Base-by-base conservation (phyloP, 2,888 invertebrate species). In the Pristionchus arcanus region DNA sequence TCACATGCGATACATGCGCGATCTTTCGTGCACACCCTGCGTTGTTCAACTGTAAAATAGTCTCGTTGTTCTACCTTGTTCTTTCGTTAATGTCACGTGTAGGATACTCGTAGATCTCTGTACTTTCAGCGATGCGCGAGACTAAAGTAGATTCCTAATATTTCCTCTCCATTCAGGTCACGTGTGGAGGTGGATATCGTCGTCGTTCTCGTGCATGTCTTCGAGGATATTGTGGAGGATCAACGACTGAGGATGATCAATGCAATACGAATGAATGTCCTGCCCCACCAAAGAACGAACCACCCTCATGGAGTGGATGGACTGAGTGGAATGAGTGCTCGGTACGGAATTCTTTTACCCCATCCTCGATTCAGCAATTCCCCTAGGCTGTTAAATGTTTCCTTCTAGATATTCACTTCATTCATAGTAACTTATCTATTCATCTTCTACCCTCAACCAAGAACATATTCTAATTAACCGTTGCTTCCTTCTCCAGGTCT, bases 121-220 rank as follows among this genome's bases (percentile, higher is more conserved):
- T 49, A 49, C 42, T 49, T 49, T 49, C 42, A 49, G 42, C 42
- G 28, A 9, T 68, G 5, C 68, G 28, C 68, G 5, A 4, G 5
- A 63, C 21, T 19, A 63, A 9, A 63, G 63, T 63, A 63, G 19
- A 16, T 21, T 5, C 25, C 63, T n/a, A n/a, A n/a, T n/a, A n/a
- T 63, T 5, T 63, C 63, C 63, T 63, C 63, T 15, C 42, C n/a
- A n/a, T 87, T 42, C 87, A 87, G 87, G 92, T 91, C 13, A 91
- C 94, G 15, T 95, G 95, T 85, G 95, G 94, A 2, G 92, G 92
- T 42, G 95, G 94, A 34, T 93, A 93, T 90, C 90, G 92, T 71
- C 68, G 71, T 71, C 87, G 87, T 19, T 42, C 68, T 5, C 68
- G 87, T 53, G 87, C 87, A 2, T 87, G 87, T 71, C 68, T 71